A percentile compares a stretch with the other conserved stretches of the same genome.
phyloP scores from a whole-genome alignment of 2,113 vertebrate genomes.

The Platysteira castanea region DNA sequence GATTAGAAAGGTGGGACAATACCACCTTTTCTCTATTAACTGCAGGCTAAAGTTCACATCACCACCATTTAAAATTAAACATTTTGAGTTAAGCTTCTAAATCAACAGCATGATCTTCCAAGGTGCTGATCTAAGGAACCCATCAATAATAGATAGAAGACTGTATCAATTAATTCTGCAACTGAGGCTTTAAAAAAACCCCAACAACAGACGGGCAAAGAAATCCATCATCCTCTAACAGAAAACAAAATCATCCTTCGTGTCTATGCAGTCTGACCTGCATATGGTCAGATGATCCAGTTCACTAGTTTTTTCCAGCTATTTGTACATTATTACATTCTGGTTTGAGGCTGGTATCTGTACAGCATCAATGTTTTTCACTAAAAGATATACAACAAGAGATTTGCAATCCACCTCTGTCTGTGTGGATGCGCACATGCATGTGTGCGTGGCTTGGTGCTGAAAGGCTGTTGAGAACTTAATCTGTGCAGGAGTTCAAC shows the following conservation, averaged over 20 bases:
- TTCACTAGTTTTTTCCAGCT: neutral
- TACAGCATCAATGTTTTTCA: neutral
- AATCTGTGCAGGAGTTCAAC: neutral
- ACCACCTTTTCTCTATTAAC: neutral
- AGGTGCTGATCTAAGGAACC: neutral
- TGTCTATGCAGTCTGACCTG: rapidly evolving
- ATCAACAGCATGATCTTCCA: neutral
- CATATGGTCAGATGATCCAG: neutral
- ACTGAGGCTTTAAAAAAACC: neutral
- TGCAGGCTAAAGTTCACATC: neutral
- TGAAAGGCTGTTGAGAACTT: neutral
- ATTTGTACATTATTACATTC: neutral
- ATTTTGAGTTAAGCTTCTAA: neutral
- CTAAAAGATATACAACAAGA: neutral
- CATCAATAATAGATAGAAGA: neutral
- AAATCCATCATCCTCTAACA: neutral
- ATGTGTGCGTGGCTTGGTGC: rapidly evolving
- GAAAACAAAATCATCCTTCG: neutral
- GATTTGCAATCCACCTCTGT: rapidly evolving
- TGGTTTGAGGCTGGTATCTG: neutral
- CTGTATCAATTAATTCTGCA: neutral
- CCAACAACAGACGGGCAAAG: neutral
- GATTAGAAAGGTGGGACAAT: neutral
- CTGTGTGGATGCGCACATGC: rapidly evolving
- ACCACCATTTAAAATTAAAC: neutral